A percentile compares a stretch with the other conserved stretches of the same genome.
Evolutionary conservation across 2,888 invertebrate species (phyloP).

Genomic region (Zhengitettix transpicula): DNA sequence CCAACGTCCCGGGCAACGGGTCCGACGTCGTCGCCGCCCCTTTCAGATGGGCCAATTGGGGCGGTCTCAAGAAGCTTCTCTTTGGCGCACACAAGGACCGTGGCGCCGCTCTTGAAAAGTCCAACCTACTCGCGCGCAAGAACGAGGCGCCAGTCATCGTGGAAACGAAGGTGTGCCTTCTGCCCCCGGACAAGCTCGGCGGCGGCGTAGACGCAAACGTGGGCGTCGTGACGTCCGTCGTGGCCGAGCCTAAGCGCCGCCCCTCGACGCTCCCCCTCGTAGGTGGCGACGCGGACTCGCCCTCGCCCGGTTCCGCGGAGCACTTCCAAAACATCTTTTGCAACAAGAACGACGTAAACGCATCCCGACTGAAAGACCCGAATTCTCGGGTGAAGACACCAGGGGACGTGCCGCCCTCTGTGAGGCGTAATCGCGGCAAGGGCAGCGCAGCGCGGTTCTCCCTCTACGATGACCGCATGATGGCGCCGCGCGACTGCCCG

Average conservation of each 20-base stretch:
- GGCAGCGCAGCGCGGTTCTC: constrained; percentile 46
- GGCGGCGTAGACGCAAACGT: constrained; percentile 21
- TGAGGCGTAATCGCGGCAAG: constrained; percentile 42
- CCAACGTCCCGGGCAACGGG: constrained; percentile 22
- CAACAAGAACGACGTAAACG: constrained; percentile 3
- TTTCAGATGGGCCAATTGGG: constrained; percentile 21
- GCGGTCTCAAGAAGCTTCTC: constrained; percentile 32
- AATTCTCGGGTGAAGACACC: constrained; percentile 66
- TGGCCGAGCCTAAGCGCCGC: constrained; percentile 17
- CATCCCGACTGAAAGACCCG: constrained; percentile 42
- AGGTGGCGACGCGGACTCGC: background rate
- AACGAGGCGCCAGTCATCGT: constrained; percentile 15
- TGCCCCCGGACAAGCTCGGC: constrained; percentile 19
- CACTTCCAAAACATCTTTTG: constrained; percentile 56
- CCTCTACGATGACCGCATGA: constrained; percentile 77
- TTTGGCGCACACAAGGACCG: constrained; percentile 15
- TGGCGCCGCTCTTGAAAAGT: constrained; percentile 4
- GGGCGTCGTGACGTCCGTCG: constrained; percentile 26
- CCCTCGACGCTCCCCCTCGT: constrained; percentile 31
- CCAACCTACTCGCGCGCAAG: constrained; percentile 10
- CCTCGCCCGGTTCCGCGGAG: constrained; percentile 36
- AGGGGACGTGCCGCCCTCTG: constrained; percentile 64
- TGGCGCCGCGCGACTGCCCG: constrained; percentile 30
- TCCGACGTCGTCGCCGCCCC: constrained; percentile 13
- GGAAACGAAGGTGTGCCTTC: constrained; percentile 29